Evolutionary conservation across 2,113 vertebrate species (phyloP).

Genomic region (Antechinus flavipes): DNA sequence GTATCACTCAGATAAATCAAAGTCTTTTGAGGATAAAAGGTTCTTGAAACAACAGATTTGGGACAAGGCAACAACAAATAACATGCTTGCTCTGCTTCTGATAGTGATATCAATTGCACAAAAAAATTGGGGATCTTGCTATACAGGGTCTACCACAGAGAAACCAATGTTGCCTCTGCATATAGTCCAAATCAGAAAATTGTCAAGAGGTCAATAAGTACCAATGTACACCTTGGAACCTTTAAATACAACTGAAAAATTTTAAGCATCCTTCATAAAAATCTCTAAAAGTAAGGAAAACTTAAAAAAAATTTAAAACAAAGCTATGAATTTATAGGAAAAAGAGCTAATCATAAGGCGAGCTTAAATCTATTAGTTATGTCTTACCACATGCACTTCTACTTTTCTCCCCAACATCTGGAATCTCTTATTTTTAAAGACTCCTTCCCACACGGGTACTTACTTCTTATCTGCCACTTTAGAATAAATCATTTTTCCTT

Average conservation of each 20-base stretch:
- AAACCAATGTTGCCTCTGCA: neutral
- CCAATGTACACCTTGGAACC: slow-evolving; percentile 2
- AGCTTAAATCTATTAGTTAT: no score
- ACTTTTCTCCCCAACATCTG: no score
- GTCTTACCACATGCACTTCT: no score
- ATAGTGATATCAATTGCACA: neutral
- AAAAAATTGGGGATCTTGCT: neutral
- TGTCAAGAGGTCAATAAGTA: slow-evolving; percentile 1
- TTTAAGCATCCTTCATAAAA: neutral
- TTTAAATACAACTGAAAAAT: slow-evolving; percentile 20
- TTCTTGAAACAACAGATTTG: slow-evolving; percentile 65
- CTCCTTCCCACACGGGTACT: no score
- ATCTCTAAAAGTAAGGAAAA: neutral
- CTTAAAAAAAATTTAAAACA: no score
- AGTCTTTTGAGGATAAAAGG: slow-evolving; percentile 58
- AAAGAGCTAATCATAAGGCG: no score
- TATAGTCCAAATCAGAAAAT: slow-evolving; percentile 13
- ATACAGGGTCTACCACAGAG: slow-evolving; percentile 5
- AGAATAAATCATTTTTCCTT: no score
- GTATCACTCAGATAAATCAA: slow-evolving; percentile 53
- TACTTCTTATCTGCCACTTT: no score
- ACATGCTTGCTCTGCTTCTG: slow-evolving; percentile 39
- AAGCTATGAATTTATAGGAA: no score
- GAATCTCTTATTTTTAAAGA: no score
- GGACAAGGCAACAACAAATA: slow-evolving; percentile 34